These are phyloP conservation scores for Pseudomyrmex flavicornis DNA, from an alignment of 1,140 invertebrate genomes.

Conservation along the genomic window DNA sequence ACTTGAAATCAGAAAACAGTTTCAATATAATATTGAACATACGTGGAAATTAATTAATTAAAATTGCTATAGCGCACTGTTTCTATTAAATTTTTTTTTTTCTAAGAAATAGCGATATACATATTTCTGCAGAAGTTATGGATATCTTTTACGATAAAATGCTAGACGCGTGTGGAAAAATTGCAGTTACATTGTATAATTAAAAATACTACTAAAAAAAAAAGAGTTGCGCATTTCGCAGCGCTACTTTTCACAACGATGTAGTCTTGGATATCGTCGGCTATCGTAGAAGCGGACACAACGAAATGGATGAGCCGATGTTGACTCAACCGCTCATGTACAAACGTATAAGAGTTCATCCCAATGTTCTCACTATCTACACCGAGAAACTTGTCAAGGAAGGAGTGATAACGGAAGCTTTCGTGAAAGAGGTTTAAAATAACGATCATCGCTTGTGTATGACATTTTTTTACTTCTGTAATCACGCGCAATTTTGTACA, in stretches of 20 bases:
- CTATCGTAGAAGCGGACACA: conserved; percentile 96
- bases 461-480: neutral
- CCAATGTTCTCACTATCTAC: conserved; percentile 89
- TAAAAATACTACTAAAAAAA: neutral
- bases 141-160: conserved; percentile 2
- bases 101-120: neutral
- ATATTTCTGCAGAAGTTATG: neutral
- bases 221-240: conserved; percentile 59
- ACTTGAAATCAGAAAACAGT: neutral
- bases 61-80: too few relatives aligned
- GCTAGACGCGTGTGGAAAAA: neutral
- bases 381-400: conserved; percentile 90
- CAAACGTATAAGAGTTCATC: conserved; percentile 91
- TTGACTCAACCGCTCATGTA: conserved; percentile 98
- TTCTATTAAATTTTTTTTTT: neutral
- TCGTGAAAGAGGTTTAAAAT: conserved; percentile 87
- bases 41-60: too few relatives aligned
- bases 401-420: conserved; percentile 89
- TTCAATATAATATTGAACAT: too few relatives aligned
- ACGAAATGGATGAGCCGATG: conserved; percentile 97
- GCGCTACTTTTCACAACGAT: conserved; percentile 94
- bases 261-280: conserved; percentile 95
- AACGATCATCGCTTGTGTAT: neutral
- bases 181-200: neutral
- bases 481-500: conserved; percentile 79